Percentiles rank a stretch among this genome's conserved stretches.
Evolutionary conservation across 2,888 invertebrate species (phyloP).

Genomic region (Opisthograptis luteolata): DNA sequence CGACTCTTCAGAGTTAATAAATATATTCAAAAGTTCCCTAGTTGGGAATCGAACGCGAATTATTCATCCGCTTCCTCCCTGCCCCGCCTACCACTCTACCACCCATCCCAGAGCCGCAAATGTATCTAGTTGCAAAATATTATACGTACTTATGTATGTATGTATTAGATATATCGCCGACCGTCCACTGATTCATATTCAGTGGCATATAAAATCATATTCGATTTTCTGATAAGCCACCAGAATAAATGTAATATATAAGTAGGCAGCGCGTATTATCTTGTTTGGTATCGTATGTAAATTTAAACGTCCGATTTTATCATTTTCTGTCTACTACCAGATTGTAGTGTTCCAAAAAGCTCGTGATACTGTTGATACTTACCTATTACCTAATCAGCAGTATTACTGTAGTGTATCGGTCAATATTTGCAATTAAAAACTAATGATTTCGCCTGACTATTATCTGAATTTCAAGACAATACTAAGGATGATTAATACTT

Average conservation of each 20-base stretch:
- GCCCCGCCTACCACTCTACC: constrained; percentile 28
- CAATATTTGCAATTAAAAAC: too few species aligned
- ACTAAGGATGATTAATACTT: too few species aligned
- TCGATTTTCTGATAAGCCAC: constrained; percentile 63
- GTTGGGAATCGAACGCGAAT: constrained; percentile 32
- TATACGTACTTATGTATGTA: constrained; percentile 52
- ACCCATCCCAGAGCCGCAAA: constrained; percentile 34
- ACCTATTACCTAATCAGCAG: too few species aligned
- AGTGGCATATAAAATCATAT: constrained; percentile 69
- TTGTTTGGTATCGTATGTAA: too few species aligned
- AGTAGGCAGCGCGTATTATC: too few species aligned
- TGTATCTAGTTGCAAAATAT: constrained; percentile 61
- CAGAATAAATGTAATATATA: constrained; percentile 40
- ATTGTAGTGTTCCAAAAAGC: too few species aligned
- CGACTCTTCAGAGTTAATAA: constrained; percentile 1
- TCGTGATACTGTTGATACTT: too few species aligned
- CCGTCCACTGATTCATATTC: constrained; percentile 64
- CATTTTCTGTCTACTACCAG: too few species aligned
- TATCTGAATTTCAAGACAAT: too few species aligned
- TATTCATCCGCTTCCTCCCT: constrained; percentile 38
- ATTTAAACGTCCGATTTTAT: too few species aligned
- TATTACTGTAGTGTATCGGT: too few species aligned
- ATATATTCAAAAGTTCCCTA: constrained; percentile 27
- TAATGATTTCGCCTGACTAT: too few species aligned
- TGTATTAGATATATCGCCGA: constrained; percentile 36